Conservation (phyloP, 2,797 vertebrate genomes). For the Eremophila alpestris region DNA sequence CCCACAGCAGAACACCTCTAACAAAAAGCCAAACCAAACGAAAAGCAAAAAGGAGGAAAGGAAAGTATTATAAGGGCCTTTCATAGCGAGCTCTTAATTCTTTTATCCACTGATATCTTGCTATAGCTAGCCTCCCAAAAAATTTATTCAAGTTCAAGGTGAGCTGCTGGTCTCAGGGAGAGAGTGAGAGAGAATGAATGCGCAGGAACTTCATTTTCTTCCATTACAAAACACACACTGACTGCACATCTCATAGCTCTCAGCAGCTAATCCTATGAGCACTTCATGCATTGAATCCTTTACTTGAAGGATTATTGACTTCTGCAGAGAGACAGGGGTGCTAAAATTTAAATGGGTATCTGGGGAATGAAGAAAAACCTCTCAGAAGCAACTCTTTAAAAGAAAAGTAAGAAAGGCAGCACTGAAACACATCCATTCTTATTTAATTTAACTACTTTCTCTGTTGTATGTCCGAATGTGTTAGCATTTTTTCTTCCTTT, state of each 20-base stretch:
- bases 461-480: background rate
- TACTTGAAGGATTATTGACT: slow-evolving; percentile 36
- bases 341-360: background rate
- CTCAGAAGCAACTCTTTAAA: background rate
- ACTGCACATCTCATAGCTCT: background rate
- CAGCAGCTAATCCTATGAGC: slow-evolving; percentile 3
- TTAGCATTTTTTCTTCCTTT: background rate
- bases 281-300: background rate
- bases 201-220: background rate
- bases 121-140: background rate
- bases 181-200: fast-evolving
- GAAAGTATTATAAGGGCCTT: background rate
- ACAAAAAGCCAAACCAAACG: background rate
- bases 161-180: background rate
- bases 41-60: background rate
- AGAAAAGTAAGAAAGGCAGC: background rate
- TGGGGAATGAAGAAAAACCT: background rate
- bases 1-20: background rate
- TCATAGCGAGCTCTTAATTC: background rate
- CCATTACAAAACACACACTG: background rate
- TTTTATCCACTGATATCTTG: background rate
- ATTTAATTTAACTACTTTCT: background rate
- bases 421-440: background rate
- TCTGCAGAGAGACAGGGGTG: background rate
- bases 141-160: background rate